phyloP scores from a whole-genome alignment of 35 echinoderm and acorn worm species.

The Lytechinus variegatus region DNA sequence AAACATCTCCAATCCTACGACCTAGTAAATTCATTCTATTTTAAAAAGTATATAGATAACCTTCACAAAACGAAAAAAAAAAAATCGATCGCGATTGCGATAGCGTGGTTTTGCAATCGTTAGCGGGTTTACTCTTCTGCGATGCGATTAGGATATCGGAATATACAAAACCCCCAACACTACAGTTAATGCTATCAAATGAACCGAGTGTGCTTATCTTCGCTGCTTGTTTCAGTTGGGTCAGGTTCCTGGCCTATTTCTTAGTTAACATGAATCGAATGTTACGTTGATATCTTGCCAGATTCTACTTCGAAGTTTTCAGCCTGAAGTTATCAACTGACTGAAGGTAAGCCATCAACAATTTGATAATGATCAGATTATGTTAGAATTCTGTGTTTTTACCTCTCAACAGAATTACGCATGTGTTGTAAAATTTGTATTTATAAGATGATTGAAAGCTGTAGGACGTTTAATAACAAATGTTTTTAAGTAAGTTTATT shows the following conservation, averaged over 20 bases:
- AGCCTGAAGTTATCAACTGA: neutral
- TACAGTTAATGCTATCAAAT: neutral
- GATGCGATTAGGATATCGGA: neutral
- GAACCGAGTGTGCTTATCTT: neutral
- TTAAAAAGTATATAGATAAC: neutral
- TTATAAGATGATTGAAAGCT: too few relatives aligned
- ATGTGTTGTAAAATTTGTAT: neutral
- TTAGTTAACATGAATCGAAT: neutral
- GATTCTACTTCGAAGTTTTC: neutral
- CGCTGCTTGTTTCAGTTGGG: neutral
- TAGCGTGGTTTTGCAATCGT: neutral
- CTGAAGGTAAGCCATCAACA: neutral
- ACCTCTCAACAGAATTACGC: neutral
- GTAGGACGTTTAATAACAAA: too few relatives aligned
- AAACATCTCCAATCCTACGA: neutral
- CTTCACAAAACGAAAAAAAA: neutral
- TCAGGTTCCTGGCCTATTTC: neutral
- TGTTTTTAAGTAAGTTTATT: too few relatives aligned
- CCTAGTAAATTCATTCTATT: neutral
- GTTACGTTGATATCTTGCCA: neutral
- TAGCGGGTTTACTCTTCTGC: neutral
- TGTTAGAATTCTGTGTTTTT: neutral
- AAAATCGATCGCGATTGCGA: neutral
- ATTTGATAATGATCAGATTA: neutral
- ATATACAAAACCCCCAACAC: neutral